A percentile compares a stretch with the other conserved stretches of the same genome.
Conservation (phyloP, 2,888 invertebrate genomes). For the Globia sparganii region DNA sequence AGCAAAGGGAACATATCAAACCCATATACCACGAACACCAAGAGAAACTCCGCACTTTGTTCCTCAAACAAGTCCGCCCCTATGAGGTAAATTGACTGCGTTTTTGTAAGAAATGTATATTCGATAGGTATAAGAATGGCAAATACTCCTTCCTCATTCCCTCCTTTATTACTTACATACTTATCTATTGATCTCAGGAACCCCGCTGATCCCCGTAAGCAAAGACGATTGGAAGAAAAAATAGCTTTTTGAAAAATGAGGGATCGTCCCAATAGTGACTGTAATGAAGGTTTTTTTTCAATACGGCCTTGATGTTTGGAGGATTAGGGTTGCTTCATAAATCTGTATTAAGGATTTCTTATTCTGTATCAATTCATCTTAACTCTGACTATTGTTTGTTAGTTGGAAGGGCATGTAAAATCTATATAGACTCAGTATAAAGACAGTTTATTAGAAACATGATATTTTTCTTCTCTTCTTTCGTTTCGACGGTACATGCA, state of each 20-base stretch:
- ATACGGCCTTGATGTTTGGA: constrained; percentile 13
- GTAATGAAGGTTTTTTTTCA: constrained; percentile 44
- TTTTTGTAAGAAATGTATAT: constrained; percentile 58
- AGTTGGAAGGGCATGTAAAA: neutral
- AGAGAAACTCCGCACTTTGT: constrained; percentile 42
- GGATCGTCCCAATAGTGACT: constrained; percentile 28
- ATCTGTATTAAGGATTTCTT: constrained; percentile 15
- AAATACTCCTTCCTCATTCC: constrained; percentile 48
- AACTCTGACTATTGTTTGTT: neutral
- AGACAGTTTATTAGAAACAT: neutral
- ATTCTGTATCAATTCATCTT: neutral
- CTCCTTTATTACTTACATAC: constrained; percentile 56
- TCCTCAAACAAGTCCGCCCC: constrained; percentile 36
- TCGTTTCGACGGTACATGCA: neutral
- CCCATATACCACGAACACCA: constrained; percentile 28
- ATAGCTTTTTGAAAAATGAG: constrained; percentile 55
- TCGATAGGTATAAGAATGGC: constrained; percentile 42
- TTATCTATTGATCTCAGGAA: constrained; percentile 53
- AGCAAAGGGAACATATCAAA: constrained; percentile 13
- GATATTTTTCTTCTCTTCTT: neutral
- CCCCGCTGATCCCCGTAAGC: constrained; percentile 41
- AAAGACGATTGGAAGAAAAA: constrained; percentile 46
- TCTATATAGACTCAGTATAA: neutral
- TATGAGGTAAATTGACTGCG: constrained; percentile 57
- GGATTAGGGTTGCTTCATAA: constrained; percentile 34